Evolutionary conservation across 2,113 vertebrate genomes (phyloP), one percentile per base, ranked within the genome.

Genomic region (Bagarius yarrelli): DNA sequence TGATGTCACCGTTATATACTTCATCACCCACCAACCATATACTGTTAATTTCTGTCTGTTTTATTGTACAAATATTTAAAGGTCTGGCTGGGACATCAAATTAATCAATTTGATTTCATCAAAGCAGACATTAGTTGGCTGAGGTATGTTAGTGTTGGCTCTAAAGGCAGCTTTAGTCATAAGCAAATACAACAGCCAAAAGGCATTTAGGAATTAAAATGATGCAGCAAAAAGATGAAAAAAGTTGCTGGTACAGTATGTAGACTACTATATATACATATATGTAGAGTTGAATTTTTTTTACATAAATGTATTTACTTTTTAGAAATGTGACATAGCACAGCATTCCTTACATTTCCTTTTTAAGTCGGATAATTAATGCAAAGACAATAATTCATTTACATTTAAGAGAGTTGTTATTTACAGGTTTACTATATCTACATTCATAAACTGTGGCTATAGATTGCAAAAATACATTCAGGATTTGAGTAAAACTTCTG

Each of bases 211-310:
- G 25, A 67, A 32, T 19, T 60, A 60, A 23, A 27, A 80, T 61
- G 55, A 80, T 59, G 78, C 78, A 80, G 78, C 78, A 80, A 80
- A 56, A 80, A 71, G 66, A 36, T 36, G n/a, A 16, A 47, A 61
- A 36, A 12, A 59, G 67, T 21, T 32, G 27, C 36, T 80, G 36
- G 25, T 57, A 61, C 44, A 47, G 44, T 40, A 40, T 40, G 36
- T 40, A 40, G 36, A 40, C 36, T 4, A 40, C 3, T 40, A 3
- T 40, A 3, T 40, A 40, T 40, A 40, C 8, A 4, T 40, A 8
- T 40, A 40, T 40, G 36, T 40, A 8, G n/a, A n/a, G n/a, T n/a
- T n/a, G n/a, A n/a, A n/a, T n/a, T n/a, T n/a, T 47, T 47, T 47
- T 3, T 40, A 6, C 36, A 40, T 47, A 47, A 9, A 47, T 47